Base-by-base conservation (phyloP, 2,888 invertebrate genomes). In the Unio pictorum region DNA sequence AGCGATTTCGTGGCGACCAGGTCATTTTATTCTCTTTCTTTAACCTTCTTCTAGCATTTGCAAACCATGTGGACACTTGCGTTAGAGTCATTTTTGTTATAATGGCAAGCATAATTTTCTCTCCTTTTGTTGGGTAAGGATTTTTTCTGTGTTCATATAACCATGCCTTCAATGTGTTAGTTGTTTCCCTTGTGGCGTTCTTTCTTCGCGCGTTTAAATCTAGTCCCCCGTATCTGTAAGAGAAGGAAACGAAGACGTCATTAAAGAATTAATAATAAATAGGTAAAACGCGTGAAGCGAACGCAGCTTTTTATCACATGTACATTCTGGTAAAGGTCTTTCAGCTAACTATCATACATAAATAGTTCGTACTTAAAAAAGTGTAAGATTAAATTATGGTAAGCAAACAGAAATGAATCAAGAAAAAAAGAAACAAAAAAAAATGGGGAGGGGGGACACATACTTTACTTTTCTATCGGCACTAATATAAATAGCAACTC, bases 11-110 rank as follows among this genome's bases (percentile, higher is more conserved):
- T 74, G 96, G 96, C 88, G 96, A 95, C 97, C 97, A 97, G 78
- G 96, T 97, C 96, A 97, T 97, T 91, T 97, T 97, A 92, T 97
- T 98, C 91, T 97, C 97, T 89, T 98, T 98, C 92, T 98, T 98
- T 84, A 98, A 93, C 63, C 97, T 93, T 83, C 97, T 92, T 75
- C 97, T 92, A 55, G 97, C 97, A 91, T 97, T 98, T 72, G 97
- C 97, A 90, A 98, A 98, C 97, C 97, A 98, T 84, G 97, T 98
- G 67, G 96, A 96, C 76, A 97, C 97, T 77, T 88, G 89, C 7
- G 97, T 97, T 80, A 97, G 91, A 71, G 97, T 96, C 97, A 97
- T 97, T 91, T 96, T 96, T 72, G 97, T 97, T 88, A 96, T 95
- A 88, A 97, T 96, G 80, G 97, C 97, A 89, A 97, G 91, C 95